Evolutionary conservation across 1,140 invertebrate genomes (phyloP).

Genomic region (Drosophila paulistorum): DNA sequence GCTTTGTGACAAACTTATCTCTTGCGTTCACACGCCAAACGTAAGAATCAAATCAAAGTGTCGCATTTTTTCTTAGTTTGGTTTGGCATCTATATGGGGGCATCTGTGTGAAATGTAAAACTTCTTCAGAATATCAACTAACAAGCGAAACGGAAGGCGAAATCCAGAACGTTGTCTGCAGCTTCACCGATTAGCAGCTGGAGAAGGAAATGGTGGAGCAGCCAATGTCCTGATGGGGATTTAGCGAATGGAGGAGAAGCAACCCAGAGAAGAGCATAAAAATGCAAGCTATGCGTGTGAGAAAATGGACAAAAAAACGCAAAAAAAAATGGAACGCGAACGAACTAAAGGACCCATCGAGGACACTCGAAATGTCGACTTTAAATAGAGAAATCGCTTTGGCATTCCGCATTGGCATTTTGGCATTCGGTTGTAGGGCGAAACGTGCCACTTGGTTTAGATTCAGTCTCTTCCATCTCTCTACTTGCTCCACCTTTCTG

Average conservation of each 20-base stretch:
- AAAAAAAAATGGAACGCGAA: constrained; percentile 12
- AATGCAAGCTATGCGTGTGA: constrained; percentile 63
- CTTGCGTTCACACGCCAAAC: neutral
- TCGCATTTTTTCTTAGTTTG: neutral
- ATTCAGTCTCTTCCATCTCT: constrained; percentile 1
- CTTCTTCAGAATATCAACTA: constrained; percentile 61
- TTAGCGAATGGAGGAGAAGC: constrained; percentile 18
- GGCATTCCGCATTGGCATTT: constrained; percentile 36
- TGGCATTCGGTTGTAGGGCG: constrained; percentile 48
- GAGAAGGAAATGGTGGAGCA: constrained; percentile 9
- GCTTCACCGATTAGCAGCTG: constrained; percentile 14
- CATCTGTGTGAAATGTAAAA: constrained; percentile 51
- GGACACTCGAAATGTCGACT: constrained; percentile 54
- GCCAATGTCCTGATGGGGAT: constrained; percentile 38
- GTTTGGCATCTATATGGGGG: constrained; percentile 1
- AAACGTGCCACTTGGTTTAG: constrained; percentile 58
- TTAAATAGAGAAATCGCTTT: constrained; percentile 71
- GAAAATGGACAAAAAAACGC: constrained; percentile 44
- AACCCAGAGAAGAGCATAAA: constrained; percentile 35
- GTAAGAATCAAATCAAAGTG: constrained; percentile 8
- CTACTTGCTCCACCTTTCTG: neutral
- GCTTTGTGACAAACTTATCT: constrained; percentile 1
- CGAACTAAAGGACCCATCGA: constrained; percentile 14
- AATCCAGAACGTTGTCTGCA: neutral
- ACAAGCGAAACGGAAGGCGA: constrained; percentile 21